These are phyloP conservation scores for Aviceda subcristata DNA, from an alignment of 2,113 vertebrate species.

Conservation along the genomic window DNA sequence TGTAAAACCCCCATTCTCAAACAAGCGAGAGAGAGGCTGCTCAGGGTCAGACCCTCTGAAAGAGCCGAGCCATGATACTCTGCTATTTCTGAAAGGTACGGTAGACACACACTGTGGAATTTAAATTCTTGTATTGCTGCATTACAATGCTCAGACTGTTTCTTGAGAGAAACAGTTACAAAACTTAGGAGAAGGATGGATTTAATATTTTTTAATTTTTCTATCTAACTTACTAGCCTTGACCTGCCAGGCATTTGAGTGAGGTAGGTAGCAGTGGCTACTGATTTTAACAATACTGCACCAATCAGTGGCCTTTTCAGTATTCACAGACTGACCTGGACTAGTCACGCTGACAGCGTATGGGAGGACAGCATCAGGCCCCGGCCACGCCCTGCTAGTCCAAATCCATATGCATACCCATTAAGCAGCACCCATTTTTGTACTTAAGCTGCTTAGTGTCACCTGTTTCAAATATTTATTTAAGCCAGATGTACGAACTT, in stretches of 20 bases:
- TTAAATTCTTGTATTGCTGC: background rate
- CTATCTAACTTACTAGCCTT: background rate
- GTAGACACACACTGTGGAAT: background rate
- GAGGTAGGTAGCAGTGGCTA: background rate
- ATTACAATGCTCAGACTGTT: background rate
- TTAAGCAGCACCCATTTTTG: background rate
- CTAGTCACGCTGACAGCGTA: background rate
- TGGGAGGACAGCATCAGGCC: background rate
- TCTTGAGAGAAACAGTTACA: no score
- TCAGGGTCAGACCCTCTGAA: background rate
- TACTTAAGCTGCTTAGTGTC: background rate
- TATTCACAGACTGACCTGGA: background rate
- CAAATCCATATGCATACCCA: rapidly evolving
- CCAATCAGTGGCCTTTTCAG: background rate
- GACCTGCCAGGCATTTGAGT: background rate
- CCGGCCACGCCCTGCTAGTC: background rate
- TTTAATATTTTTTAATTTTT: background rate
- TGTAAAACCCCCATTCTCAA: background rate
- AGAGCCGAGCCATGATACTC: rapidly evolving
- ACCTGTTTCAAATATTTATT: background rate
- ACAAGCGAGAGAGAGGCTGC: background rate
- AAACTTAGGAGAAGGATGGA: background rate
- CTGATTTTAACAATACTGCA: background rate
- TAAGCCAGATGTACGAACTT: background rate
- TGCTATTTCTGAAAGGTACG: background rate